Conservation (phyloP, 2,888 invertebrate genomes). For the Drosophila basisetae region DNA sequence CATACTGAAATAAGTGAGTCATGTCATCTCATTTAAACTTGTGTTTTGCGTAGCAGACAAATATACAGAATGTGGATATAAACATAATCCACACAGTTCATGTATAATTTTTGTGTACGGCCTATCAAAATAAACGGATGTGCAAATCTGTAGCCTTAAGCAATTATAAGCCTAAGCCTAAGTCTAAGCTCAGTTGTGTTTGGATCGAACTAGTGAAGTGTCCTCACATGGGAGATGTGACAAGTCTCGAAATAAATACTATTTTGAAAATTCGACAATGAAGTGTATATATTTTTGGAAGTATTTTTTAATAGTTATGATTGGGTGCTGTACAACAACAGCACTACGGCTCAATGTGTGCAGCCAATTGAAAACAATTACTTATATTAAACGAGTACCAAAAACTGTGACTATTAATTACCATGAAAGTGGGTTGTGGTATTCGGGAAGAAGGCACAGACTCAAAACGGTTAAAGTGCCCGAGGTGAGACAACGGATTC, state of each 20-base stretch:
- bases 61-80: neutral
- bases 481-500: conserved; percentile 7
- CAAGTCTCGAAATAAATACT: neutral
- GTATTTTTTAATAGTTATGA: neutral
- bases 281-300: neutral
- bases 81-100: neutral
- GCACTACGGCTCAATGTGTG: neutral
- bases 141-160: neutral
- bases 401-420: neutral
- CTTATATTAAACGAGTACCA: neutral
- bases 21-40: neutral
- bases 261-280: neutral
- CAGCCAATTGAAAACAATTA: fast-evolving
- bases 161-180: too few species aligned
- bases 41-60: neutral
- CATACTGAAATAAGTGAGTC: neutral
- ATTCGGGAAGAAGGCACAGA: neutral
- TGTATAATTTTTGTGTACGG: neutral
- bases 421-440: fast-evolving
- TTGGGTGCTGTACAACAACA: neutral
- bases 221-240: neutral
- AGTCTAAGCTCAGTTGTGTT: conserved; percentile 35
- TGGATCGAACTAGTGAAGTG: neutral
- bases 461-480: neutral
- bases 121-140: conserved; percentile 28